Base-by-base conservation (phyloP, 2,888 invertebrate species). In the Aproaerema taeniolella region DNA sequence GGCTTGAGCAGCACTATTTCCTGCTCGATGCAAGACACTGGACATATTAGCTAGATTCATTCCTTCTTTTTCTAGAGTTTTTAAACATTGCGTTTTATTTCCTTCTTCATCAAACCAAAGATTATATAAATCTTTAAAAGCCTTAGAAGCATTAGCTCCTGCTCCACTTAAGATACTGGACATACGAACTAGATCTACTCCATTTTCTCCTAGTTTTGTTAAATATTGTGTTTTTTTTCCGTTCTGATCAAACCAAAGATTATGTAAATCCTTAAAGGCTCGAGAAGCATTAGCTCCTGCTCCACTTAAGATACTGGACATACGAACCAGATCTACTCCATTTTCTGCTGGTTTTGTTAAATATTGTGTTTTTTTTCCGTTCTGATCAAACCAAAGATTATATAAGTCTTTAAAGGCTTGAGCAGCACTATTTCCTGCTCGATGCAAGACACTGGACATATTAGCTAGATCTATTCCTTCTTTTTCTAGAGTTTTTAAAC, bases 211-310 rank as follows among this genome's bases (percentile, higher is more conserved):
- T 43, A 47, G 15, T 31, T 20, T 45, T 46, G 41, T 45, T 36
- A 47, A 36, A 40, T 47, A 47, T 45, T 41, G 46, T 20, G 34
- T 47, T 52, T 50, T 51, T 39, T 52, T 54, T 40, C 53, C 58
- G 34, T 53, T 2, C 5, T 38, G 39, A 52, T 59, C 50, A 51
- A 66, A 58, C 49, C 54, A 60, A 39, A 53, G 43, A 40, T 56
- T 44, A 52, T 54, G 56, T 44, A 63, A 55, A 43, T 53, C 52
- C 53, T 59, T 52, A 47, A 64, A 60, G 43, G 52, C 46, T 45
- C 47, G 46, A 32, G 52, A 31, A 43, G 53, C 53, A 38, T 53
- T 52, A 37, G 43, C 46, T 45, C 61, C 53, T 49, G 52, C 45
- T 46, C 48, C 50, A 51, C 30, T 13, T 37, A 58, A 51, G 48